Conservation (phyloP, 2,113 vertebrate genomes). For the Gymnobelideus leadbeateri region DNA sequence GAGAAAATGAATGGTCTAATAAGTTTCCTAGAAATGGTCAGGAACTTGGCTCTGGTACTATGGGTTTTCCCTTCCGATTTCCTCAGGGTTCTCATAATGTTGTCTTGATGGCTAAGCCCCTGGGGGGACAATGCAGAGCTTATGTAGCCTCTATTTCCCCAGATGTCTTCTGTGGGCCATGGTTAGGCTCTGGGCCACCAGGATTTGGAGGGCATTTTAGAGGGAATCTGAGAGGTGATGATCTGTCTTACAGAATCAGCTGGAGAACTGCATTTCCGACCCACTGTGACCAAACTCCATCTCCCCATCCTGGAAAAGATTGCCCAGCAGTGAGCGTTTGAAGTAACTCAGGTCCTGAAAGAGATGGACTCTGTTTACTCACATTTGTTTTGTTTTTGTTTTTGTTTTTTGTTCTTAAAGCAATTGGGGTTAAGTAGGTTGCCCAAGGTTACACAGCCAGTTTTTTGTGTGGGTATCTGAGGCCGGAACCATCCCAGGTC, state of each 20-base stretch:
- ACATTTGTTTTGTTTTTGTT: background rate
- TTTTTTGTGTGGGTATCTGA: too few relatives aligned
- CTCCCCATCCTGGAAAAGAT: background rate
- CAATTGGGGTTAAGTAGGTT: too few relatives aligned
- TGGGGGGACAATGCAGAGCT: background rate
- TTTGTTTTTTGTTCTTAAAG: too few relatives aligned
- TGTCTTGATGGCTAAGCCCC: background rate
- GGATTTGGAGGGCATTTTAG: background rate
- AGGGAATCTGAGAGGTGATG: background rate
- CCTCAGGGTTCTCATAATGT: background rate
- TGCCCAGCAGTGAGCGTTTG: too few relatives aligned
- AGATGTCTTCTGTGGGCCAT: background rate
- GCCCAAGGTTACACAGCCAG: too few relatives aligned
- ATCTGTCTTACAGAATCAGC: background rate
- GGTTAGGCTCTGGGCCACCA: too few relatives aligned
- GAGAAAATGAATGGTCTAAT: background rate
- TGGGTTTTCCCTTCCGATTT: background rate
- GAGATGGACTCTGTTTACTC: background rate
- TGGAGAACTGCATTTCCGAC: background rate
- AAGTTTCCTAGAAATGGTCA: background rate
- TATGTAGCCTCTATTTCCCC: background rate
- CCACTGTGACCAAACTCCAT: background rate
- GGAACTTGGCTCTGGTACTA: background rate
- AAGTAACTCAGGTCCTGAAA: background rate
- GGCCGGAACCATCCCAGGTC: too few relatives aligned